Percentiles rank a stretch among this genome's conserved stretches.
Conservation (phyloP, 2,797 vertebrate species). For the Taeniopygia guttata region DNA sequence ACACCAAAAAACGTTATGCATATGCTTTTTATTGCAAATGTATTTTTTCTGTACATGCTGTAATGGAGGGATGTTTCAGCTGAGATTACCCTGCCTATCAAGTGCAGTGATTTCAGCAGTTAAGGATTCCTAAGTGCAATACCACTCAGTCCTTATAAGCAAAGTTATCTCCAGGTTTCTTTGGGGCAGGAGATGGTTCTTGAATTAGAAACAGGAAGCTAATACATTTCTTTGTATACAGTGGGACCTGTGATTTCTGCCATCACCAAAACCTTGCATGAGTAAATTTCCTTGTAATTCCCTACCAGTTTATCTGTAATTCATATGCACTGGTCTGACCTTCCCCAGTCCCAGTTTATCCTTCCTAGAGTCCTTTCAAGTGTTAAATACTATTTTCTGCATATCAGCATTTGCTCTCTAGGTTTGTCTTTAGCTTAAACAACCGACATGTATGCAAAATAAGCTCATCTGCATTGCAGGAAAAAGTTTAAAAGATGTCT, state of each 20-base stretch:
- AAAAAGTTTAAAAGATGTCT: not conserved
- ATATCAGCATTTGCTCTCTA: not conserved
- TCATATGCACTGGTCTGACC: not conserved
- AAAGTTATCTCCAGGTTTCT: not conserved
- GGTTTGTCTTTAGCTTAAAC: not conserved
- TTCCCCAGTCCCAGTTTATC: not conserved
- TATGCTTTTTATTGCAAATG: not conserved
- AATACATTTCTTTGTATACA: not conserved
- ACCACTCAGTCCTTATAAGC: not conserved
- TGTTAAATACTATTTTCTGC: not conserved
- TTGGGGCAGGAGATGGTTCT: fast-evolving
- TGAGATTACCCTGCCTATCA: not conserved
- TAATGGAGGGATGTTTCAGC: not conserved
- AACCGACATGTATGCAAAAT: not conserved
- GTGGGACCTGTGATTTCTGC: not conserved
- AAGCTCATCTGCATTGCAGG: not conserved
- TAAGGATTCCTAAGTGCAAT: not conserved
- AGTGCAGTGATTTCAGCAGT: not conserved
- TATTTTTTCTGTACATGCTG: not conserved
- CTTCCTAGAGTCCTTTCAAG: not conserved
- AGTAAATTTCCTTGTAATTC: not conserved
- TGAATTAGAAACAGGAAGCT: not conserved
- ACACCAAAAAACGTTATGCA: not conserved
- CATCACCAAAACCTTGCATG: not conserved
- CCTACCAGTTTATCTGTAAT: not conserved